Base-by-base conservation (phyloP, 2,888 invertebrate genomes). In the Drosophila yooni region DNA sequence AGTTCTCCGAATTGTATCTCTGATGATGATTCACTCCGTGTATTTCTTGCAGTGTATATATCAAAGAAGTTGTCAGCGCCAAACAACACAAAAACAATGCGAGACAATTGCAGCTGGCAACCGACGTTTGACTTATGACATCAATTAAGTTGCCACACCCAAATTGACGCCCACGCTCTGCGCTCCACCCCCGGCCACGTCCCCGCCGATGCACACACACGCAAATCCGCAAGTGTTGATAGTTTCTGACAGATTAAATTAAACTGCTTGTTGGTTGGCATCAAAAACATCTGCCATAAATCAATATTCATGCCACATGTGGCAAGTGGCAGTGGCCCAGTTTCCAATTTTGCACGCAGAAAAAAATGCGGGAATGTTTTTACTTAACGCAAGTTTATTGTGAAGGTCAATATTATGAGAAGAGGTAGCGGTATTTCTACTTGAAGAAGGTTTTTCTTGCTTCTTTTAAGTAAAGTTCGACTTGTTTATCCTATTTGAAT, bases 251-350 rank as follows among this genome's bases (percentile, higher is more conserved):
- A 80, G 68, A 25, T 51, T 68, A 67, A 73, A 80, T 70, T 74
- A 68, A 70, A 81, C 69, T 70, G 57, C 74, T 52, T 74, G 70
- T 75, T 62, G 71, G 50, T 71, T 25, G 52, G 33, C 46, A 58
- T 61, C 52, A 70, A 74, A 74, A 81, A 76, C 74, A 74, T 76
- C 73, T 77, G 82, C 70, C 78, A 83, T 88, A 85, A 83, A 86
- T 86, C 86, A 86, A 86, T 86, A 83, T 77, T 68, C n/a, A 36
- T 7, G 57, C 18, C 60, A 56, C 65, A 43, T 48, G 18, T 31
- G 13, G 27, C 51, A 27, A 2, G 18, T 27, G 25, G 25, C 61
- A 61, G 62, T 38, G 51, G 36, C 29, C 36, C 67, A 43, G 38
- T 29, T 21, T 51, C 29, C 50, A 50, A 11, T 10, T 6, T 51